Conservation (phyloP, 2,113 vertebrate genomes). For the Zosterops borbonicus region DNA sequence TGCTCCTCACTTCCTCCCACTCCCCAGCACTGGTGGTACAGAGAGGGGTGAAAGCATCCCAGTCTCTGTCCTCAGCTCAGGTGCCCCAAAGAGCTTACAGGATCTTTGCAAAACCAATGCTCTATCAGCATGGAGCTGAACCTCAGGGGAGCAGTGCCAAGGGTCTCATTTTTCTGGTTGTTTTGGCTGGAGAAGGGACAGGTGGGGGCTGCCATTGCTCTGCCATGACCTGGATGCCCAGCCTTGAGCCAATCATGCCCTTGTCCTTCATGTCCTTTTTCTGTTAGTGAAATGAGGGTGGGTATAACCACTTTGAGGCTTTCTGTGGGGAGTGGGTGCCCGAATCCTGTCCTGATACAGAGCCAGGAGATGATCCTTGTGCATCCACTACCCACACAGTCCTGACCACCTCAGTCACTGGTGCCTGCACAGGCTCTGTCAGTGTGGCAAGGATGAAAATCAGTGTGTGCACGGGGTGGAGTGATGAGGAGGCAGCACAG, state of each 20-base stretch:
- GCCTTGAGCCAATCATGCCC: neutral
- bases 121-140: neutral
- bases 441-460: neutral
- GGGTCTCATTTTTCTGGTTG: neutral
- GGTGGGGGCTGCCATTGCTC: fast-evolving
- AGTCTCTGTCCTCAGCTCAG: neutral
- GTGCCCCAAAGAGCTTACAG: neutral
- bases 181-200: neutral
- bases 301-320: neutral
- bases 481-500: fast-evolving
- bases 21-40: neutral
- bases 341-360: neutral
- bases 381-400: neutral
- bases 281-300: neutral
- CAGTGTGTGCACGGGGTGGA: neutral
- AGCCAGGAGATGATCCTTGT: neutral
- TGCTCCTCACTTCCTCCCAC: fast-evolving
- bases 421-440: neutral
- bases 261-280: neutral
- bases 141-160: neutral
- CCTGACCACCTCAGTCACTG: fast-evolving
- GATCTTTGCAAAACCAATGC: neutral
- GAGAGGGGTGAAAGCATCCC: neutral
- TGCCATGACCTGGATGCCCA: neutral
- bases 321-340: neutral